These are phyloP conservation scores for Noctilio leporinus DNA, from an alignment of 2,113 vertebrate genomes.

Conservation along the genomic window DNA sequence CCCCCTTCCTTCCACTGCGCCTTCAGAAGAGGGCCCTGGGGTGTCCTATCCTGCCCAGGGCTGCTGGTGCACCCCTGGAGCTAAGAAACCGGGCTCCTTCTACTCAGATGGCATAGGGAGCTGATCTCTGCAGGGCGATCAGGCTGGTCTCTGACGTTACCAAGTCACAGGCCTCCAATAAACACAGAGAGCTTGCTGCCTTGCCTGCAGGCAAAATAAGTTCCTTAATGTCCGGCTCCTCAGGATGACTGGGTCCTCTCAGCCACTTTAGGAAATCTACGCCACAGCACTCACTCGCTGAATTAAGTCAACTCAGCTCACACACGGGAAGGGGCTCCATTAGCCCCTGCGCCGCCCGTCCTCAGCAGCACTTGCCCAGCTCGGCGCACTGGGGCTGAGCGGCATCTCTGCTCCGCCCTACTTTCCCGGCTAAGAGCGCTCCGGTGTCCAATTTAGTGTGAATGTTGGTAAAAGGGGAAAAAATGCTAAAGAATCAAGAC, in stretches of 20 bases:
- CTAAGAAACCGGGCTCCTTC: neutral
- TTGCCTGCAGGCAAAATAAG: neutral
- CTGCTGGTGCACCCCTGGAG: neutral
- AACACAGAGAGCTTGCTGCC: neutral
- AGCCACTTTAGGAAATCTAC: neutral
- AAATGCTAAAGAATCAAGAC: neutral
- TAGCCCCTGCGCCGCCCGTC: neutral
- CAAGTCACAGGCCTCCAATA: neutral
- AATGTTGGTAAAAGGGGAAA: neutral
- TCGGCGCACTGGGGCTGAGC: no score
- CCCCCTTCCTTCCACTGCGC: no score
- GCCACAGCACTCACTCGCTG: neutral
- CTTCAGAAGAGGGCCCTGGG: no score
- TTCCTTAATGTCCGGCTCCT: neutral
- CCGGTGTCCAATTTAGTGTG: neutral
- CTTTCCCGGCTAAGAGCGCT: neutral
- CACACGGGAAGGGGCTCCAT: neutral
- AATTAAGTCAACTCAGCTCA: neutral
- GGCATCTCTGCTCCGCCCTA: neutral
- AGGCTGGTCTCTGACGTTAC: neutral
- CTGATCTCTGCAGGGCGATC: neutral
- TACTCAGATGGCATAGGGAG: neutral
- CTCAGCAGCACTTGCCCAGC: neutral
- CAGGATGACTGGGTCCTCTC: neutral
- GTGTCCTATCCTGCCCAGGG: fast-evolving